Evolutionary conservation across 2,113 vertebrate species (phyloP).

Genomic region (Charina bottae): DNA sequence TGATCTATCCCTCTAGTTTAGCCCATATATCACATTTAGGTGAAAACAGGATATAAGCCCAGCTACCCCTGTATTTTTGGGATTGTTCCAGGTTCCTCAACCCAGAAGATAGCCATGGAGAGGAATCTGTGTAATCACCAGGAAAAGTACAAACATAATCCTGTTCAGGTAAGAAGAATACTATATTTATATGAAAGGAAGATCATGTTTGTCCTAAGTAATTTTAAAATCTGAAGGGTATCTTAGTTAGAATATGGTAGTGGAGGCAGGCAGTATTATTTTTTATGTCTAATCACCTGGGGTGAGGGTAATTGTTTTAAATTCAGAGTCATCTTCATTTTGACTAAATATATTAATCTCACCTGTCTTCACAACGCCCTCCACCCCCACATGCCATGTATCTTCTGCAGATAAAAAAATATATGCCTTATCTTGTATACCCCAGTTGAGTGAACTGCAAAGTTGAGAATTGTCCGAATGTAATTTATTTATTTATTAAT

Average conservation of each 20-base stretch:
- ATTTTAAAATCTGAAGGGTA: not conserved
- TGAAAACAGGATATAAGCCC: not conserved
- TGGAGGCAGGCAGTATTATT: not conserved
- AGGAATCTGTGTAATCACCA: not conserved
- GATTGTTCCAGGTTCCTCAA: not conserved
- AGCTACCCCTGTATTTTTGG: not conserved
- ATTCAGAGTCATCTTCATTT: not conserved
- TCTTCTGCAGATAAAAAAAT: not conserved
- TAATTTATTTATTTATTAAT: no score
- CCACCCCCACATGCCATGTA: not conserved
- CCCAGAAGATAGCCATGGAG: not conserved
- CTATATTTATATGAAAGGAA: not conserved
- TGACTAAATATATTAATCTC: not conserved
- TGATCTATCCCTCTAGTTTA: not conserved
- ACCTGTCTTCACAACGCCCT: not conserved
- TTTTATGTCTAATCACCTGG: not conserved
- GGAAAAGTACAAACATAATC: not conserved
- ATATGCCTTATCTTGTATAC: not conserved
- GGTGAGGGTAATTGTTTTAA: not conserved
- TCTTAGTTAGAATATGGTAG: not conserved
- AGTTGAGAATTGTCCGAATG: not conserved
- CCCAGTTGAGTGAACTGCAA: not conserved
- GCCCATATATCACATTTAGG: not conserved
- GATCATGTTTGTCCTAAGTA: not conserved
- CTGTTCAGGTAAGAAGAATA: conserved; percentile 17